Base-by-base conservation (phyloP, 1,140 invertebrate genomes). In the Drosophila prosaltans region DNA sequence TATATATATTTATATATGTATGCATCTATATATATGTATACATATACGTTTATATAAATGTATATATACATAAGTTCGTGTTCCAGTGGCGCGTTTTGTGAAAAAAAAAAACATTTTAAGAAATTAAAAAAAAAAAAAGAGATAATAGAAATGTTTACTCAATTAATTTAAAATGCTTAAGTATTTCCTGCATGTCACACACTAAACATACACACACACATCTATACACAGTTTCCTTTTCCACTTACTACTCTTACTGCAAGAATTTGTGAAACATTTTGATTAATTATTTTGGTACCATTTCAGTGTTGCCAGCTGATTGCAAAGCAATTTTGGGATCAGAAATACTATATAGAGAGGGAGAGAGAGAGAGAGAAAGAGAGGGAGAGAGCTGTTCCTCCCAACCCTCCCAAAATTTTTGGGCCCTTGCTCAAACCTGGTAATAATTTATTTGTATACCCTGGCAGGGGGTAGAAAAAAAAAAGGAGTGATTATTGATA, bases 211-310 rank as follows among this genome's bases (percentile, higher is more conserved):
- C 62, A 51, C 58, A 67, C 60, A 59, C 30, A 16, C 16, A 55
- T 69, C 30, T 11, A 48, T 30, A 43, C 43, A 60, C 40, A 30
- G 62, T 39, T 68, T 36, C 55, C 48, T 16, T 24, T 43, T 16
- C 43, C 10, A 40, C n/a, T 54, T 55, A 54, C n/a, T 24, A 16
- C 11, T 21, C n/a, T 16, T 16, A 16, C 3, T 45, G 9, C 24
- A 71, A 61, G 58, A 48, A 48, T 51, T 21, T 73, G 43, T 39
- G 3, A 51, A 36, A 30, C 41, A 40, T 60, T 32, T 54, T 70
- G 73, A 88, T 72, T 80, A 89, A 89, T 78, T 26, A 51, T 48
- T 78, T 70, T 77, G 58, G 39, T 86, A 88, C 80, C 66, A 66
- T 86, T 86, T 88, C 84, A 86, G 83, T 80, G 72, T 65, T 39